Evolutionary conservation across 37 sponge, comb jelly and placozoan species (phyloP).

Genomic region (Ephydatia muelleri): DNA sequence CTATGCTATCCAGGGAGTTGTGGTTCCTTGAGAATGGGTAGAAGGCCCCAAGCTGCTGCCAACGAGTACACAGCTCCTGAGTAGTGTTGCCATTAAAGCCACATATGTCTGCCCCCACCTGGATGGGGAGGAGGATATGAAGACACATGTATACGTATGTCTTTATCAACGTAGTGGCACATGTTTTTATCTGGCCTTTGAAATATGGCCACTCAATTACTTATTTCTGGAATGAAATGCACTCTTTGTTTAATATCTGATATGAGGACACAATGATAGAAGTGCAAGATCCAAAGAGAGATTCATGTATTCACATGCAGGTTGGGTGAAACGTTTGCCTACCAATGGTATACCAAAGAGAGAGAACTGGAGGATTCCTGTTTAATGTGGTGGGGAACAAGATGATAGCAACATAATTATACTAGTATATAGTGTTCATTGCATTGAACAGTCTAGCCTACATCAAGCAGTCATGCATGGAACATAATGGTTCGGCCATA

Average conservation of each 20-base stretch:
- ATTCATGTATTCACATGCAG: no score
- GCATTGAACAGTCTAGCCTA: no score
- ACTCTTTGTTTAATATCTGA: no score
- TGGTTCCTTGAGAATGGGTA: conserved; percentile 89
- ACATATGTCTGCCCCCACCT: conserved; percentile 92
- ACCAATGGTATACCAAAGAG: conserved; percentile 86
- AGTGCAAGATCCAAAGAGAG: no score
- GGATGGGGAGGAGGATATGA: background rate
- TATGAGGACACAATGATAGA: no score
- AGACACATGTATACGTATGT: no score
- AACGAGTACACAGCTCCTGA: conserved; percentile 75
- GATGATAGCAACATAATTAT: background rate
- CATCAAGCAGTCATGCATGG: no score
- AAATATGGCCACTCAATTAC: no score
- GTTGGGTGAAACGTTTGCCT: background rate
- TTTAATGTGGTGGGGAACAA: background rate
- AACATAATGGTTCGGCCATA: no score
- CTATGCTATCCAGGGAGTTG: conserved; percentile 25
- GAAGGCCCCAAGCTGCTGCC: conserved; percentile 87
- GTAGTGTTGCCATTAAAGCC: conserved; percentile 78
- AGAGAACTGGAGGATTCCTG: conserved; percentile 84
- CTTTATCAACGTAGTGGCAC: no score
- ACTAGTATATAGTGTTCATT: background rate
- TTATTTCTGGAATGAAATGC: no score
- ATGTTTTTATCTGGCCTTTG: no score